These are phyloP conservation scores for Drosophila anceps DNA, from an alignment of 2,888 invertebrate genomes.

Conservation along the genomic window DNA sequence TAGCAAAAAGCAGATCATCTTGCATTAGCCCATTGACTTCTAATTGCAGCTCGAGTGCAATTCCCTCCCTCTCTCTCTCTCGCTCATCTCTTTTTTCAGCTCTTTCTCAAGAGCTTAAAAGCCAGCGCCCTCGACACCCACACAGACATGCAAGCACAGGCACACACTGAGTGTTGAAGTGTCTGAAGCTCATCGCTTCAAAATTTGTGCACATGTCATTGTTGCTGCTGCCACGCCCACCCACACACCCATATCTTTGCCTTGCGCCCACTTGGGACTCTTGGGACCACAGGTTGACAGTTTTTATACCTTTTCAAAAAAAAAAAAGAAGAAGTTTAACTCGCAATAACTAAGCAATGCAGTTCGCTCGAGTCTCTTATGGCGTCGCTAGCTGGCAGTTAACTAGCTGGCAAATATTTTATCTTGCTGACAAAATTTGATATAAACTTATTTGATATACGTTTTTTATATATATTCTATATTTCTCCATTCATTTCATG, in stretches of 20 bases:
- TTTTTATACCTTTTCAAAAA: slow-evolving; percentile 23
- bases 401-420: slow-evolving; percentile 12
- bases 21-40: slow-evolving; percentile 65
- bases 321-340: background rate
- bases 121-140: slow-evolving; percentile 24
- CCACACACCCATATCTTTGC: background rate
- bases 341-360: slow-evolving; percentile 2
- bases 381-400: background rate
- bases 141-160: background rate
- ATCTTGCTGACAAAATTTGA: slow-evolving; percentile 1
- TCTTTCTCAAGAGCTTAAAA: slow-evolving; percentile 52
- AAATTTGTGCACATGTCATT: slow-evolving; percentile 44
- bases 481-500: slow-evolving; percentile 1
- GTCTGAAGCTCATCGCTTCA: slow-evolving; percentile 26
- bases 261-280: slow-evolving; percentile 6
- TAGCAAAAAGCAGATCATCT: slow-evolving; percentile 23
- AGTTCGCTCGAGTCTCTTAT: background rate
- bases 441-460: background rate
- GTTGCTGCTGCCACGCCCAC: slow-evolving; percentile 22
- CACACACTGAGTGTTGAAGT: slow-evolving; percentile 17
- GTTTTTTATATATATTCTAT: background rate
- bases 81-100: background rate
- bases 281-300: slow-evolving; percentile 23
- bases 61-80: slow-evolving; percentile 4
- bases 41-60: slow-evolving; percentile 70